phyloP scores from a whole-genome alignment of 2,888 invertebrate genomes.

The Protula sp. region DNA sequence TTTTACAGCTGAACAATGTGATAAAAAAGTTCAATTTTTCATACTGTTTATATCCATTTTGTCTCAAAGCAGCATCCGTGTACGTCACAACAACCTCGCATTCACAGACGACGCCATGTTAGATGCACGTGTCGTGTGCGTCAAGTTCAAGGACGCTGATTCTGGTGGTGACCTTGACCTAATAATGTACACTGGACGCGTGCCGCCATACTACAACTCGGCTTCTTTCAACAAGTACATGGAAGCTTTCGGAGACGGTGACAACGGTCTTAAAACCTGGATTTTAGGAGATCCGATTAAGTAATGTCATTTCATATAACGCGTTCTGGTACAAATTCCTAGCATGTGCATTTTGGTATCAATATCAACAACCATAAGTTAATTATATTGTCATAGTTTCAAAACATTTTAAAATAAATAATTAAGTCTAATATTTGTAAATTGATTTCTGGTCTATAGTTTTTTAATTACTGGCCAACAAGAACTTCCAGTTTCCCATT shows the following conservation, averaged over 20 bases:
- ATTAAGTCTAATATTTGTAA: too few species aligned
- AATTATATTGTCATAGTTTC: too few species aligned
- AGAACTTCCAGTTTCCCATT: too few species aligned
- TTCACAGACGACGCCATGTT: conserved; percentile 15
- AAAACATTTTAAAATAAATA: too few species aligned
- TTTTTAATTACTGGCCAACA: too few species aligned
- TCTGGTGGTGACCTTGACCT: conserved; percentile 16
- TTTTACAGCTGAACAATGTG: too few species aligned
- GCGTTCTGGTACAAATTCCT: not conserved
- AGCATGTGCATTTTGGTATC: too few species aligned
- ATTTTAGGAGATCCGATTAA: conserved; percentile 6
- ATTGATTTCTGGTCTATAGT: too few species aligned
- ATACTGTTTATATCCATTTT: too few species aligned
- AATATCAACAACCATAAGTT: too few species aligned
- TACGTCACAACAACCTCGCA: conserved; percentile 20
- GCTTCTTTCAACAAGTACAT: conserved; percentile 5
- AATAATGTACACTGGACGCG: conserved; percentile 17
- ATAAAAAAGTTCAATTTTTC: too few species aligned
- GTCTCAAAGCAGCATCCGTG: conserved; percentile 10
- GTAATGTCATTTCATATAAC: conserved; percentile 3
- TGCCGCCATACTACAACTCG: conserved; percentile 14
- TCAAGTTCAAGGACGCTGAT: conserved; percentile 17
- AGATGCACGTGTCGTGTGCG: conserved; percentile 17
- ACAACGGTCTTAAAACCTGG: conserved; percentile 6
- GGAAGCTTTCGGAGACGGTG: conserved; percentile 6